Base-by-base conservation (phyloP, 1,140 invertebrate genomes). In the Artemia franciscana region DNA sequence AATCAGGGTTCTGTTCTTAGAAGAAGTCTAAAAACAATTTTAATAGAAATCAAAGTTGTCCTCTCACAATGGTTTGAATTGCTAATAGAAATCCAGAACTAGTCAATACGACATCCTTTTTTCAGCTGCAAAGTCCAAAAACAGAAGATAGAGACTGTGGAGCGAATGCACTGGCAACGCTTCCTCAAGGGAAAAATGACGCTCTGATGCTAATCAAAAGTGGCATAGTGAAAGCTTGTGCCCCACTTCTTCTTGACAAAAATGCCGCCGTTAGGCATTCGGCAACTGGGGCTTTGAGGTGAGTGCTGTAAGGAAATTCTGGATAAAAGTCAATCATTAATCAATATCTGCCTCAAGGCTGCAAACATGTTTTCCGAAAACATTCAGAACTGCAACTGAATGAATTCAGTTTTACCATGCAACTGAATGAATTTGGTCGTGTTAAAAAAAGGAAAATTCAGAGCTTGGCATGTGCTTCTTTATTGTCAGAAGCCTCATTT, bases 171-270 rank as follows among this genome's bases (percentile, higher is more conserved):
- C 24, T 64, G 1, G 63, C 63, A 24, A 26, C 26, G 5, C 30
- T 62, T 4, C 25, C 57, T 21, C 18, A 51, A 25, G 61, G 26
- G 21, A 27, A 18, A n/a, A 24, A 64, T 5, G 60, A 64, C 26
- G 61, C 57, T n/a, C 56, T 56, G 25, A 58, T 57, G 26, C 25
- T 60, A 23, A 21, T 64, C 25, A 51, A 27, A 4, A 51, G 58
- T 27, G 63, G 63, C 3, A 23, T 58, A 15, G 60, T 62, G 3
- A 64, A 51, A 59, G 57, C 51, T 26, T 73, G 78, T 9, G 80
- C 78, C 5, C 80, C 82, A 9, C 70, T 83, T 7, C 67, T 85
- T 5, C 61, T 82, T 0, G 82, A 85, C 69, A 66, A 71, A 30
- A 79, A 76, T 65, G 68, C 72, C 4, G 70, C 73, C 5, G 75